phyloP scores from a whole-genome alignment of 2,113 vertebrate genomes.

The Ctenodactylus gundi region DNA sequence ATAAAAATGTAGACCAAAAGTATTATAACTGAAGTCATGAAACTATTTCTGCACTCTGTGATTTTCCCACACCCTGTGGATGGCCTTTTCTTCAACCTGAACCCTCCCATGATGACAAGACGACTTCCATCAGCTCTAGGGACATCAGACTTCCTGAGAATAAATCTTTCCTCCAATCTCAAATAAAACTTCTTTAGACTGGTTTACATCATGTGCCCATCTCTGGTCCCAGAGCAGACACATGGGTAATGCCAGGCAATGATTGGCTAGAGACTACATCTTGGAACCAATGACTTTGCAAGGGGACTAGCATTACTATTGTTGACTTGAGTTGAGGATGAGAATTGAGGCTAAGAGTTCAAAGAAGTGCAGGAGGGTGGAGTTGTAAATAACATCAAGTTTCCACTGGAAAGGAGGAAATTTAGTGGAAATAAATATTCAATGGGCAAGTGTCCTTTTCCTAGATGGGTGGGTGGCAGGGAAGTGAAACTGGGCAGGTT shows the following conservation, averaged over 20 bases:
- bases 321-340: background rate
- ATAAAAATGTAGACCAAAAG: background rate
- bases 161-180: background rate
- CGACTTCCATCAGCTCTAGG: background rate
- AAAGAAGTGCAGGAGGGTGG: background rate
- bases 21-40: background rate
- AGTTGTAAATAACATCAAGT: background rate
- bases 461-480: background rate
- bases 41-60: background rate
- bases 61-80: background rate
- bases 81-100: background rate
- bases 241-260: background rate
- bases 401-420: slow-evolving; percentile 9
- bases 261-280: background rate
- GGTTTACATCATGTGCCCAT: background rate
- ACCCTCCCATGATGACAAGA: background rate
- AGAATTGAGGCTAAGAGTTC: background rate
- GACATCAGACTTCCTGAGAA: background rate
- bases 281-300: background rate
- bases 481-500: background rate
- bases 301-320: background rate
- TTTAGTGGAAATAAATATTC: background rate
- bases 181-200: background rate
- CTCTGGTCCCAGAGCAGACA: background rate
- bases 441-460: background rate